Evolutionary conservation across 2,113 vertebrate species (phyloP), one percentile per base, ranked within the genome.

Genomic region (Dicrurus megarhynchus): DNA sequence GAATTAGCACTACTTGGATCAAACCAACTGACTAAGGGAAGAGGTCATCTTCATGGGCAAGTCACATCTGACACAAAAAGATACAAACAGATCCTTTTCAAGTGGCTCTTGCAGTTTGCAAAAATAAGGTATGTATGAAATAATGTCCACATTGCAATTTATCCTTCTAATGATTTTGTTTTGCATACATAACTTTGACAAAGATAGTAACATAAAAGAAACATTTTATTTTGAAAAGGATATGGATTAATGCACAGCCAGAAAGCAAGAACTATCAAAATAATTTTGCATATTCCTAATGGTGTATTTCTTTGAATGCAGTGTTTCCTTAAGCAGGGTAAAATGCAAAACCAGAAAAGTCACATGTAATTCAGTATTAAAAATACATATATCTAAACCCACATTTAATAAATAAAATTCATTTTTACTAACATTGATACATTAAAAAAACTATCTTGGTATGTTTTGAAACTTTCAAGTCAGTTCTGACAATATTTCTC

Each of bases 401-500:
- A 53, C 0, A 9, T 46, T 56, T 74, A 69, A 59, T 17, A 71
- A 67, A n/a, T 14, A 52, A 63, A 74, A 87, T 61, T 75, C 1
- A 19, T 50, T 90, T 79, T 49, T 39, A 61, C 49, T 61, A 83
- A 30, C 33, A 39, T 32, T 37, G 39, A 88, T 61, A 47, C 11
- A 41, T 50, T 63, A 18, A 11, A 60, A 89, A 85, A 39, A 26
- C 42, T 61, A 57, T 65, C 55, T 74, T 63, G 46, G 30, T 90
- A 70, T 67, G 64, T 81, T 90, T 67, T 77, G 68, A 92, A 92
- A 92, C 73, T 88, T 86, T 76, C 57, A 81, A 92, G 90, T 74
- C 83, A 87, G 64, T 90, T 86, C 64, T 97, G 86, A 95, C 77
- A 84, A 55, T 90, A 87, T 55, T 87, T 92, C 86, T 89, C 93